Conservation (phyloP, 1,140 invertebrate species). For the Triops longicaudatus region DNA sequence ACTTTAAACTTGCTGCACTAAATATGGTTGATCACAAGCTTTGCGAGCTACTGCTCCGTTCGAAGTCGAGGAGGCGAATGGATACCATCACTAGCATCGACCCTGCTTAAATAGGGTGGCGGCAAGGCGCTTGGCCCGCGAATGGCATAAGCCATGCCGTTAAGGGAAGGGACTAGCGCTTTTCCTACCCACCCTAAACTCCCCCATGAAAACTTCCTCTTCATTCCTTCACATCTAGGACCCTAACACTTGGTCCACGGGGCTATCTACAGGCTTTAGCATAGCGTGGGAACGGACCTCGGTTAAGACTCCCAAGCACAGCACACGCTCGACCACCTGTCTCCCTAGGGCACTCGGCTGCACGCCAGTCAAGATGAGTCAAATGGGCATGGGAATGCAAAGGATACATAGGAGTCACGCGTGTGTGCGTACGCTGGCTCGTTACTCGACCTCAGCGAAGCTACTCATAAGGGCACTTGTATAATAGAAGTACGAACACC, state of each 20-base stretch:
- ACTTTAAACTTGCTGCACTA: not conserved
- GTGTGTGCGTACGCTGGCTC: constrained; percentile 3
- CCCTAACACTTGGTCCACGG: constrained; percentile 9
- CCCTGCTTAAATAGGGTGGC: constrained; percentile 15
- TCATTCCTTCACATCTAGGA: not conserved
- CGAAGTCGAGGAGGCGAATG: not conserved
- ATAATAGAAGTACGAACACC: not conserved
- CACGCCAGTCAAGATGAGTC: constrained; percentile 2
- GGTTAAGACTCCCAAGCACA: constrained; percentile 1
- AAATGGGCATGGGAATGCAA: not conserved
- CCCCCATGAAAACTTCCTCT: constrained; percentile 1
- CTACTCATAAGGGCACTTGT: constrained; percentile 4
- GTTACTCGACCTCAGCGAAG: not conserved
- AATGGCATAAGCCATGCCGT: not conserved
- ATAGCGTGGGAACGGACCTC: constrained; percentile 10
- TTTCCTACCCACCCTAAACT: not conserved
- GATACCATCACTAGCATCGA: not conserved
- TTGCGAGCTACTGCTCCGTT: not conserved
- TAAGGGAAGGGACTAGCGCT: not conserved
- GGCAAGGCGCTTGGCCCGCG: constrained; percentile 19
- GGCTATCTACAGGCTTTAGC: constrained; percentile 2
- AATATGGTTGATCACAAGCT: not conserved
- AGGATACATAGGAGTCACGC: constrained; percentile 6
- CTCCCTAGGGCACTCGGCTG: not conserved
- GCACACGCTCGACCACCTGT: constrained; percentile 13